phyloP scores from a whole-genome alignment of 64 coral and sea anemone genomes.

The Astreopora myriophthalma region DNA sequence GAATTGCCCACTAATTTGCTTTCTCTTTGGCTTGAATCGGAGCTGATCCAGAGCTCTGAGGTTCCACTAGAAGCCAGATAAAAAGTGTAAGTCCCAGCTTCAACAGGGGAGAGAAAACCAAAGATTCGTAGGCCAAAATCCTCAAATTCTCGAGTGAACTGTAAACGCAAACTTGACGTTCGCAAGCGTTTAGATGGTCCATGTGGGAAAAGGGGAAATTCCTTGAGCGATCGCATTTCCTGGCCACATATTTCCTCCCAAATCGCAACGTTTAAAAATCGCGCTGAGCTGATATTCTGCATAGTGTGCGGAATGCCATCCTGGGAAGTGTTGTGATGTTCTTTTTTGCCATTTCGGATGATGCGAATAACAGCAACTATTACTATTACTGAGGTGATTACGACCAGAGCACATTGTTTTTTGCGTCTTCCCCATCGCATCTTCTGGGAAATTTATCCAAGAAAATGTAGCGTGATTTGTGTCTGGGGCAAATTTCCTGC shows the following conservation, averaged over 20 bases:
- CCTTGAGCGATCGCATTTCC: constrained; percentile 38
- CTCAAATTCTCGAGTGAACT: not conserved
- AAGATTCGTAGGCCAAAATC: constrained; percentile 21
- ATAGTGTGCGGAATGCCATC: too few relatives aligned
- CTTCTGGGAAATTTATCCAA: too few relatives aligned
- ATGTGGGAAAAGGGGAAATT: constrained; percentile 69
- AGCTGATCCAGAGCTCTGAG: constrained; percentile 73
- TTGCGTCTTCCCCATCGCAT: too few relatives aligned
- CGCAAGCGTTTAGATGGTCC: constrained; percentile 26
- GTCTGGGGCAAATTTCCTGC: too few relatives aligned
- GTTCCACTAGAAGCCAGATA: constrained; percentile 6
- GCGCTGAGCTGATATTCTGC: not conserved
- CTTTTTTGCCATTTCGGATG: too few relatives aligned
- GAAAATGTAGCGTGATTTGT: too few relatives aligned
- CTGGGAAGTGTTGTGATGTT: too few relatives aligned
- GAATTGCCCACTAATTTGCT: constrained; percentile 18
- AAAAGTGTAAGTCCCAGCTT: constrained; percentile 18
- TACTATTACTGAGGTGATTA: too few relatives aligned
- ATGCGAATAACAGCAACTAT: too few relatives aligned
- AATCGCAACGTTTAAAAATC: constrained; percentile 30
- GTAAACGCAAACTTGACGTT: constrained; percentile 21
- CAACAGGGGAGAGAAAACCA: constrained; percentile 36
- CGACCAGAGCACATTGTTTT: too few relatives aligned
- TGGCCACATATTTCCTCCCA: constrained; percentile 61
- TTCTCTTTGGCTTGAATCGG: constrained; percentile 35